Percentiles rank a stretch among this genome's conserved stretches.
Evolutionary conservation across 2,888 invertebrate species (phyloP).

Genomic region (Aphidius colemani): DNA sequence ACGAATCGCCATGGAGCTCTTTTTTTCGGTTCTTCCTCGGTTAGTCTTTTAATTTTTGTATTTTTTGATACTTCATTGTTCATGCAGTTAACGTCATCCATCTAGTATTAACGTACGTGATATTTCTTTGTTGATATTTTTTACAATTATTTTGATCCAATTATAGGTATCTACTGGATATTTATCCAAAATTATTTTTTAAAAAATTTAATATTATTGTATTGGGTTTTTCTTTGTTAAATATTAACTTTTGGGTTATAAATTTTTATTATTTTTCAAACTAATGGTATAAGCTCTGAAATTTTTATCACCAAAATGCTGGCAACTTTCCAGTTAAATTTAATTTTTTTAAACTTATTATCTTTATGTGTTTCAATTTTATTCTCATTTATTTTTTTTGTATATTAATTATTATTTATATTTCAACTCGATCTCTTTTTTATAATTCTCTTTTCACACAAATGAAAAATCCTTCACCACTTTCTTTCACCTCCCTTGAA

Average conservation of each 20-base stretch:
- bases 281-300: too few species aligned
- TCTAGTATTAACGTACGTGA: neutral
- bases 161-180: too few species aligned
- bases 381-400: too few species aligned
- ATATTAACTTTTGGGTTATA: too few species aligned
- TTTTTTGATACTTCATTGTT: slow-evolving; percentile 11
- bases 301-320: too few species aligned
- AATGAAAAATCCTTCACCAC: slow-evolving; percentile 12
- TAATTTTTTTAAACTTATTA: too few species aligned
- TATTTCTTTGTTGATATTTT: neutral
- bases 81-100: slow-evolving; percentile 32
- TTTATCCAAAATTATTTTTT: too few species aligned
- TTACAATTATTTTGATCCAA: too few species aligned
- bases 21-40: slow-evolving; percentile 11
- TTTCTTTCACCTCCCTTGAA: neutral
- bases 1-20: slow-evolving; percentile 18
- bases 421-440: neutral
- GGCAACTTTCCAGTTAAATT: too few species aligned
- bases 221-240: neutral
- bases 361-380: too few species aligned
- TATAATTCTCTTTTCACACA: neutral
- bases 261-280: too few species aligned
- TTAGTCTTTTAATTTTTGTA: neutral
- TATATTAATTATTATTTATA: too few species aligned
- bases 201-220: neutral